Evolutionary conservation across 2,797 vertebrate species (phyloP), one percentile per base, ranked within the genome.

Genomic region (Artibeus jamaicensis): DNA sequence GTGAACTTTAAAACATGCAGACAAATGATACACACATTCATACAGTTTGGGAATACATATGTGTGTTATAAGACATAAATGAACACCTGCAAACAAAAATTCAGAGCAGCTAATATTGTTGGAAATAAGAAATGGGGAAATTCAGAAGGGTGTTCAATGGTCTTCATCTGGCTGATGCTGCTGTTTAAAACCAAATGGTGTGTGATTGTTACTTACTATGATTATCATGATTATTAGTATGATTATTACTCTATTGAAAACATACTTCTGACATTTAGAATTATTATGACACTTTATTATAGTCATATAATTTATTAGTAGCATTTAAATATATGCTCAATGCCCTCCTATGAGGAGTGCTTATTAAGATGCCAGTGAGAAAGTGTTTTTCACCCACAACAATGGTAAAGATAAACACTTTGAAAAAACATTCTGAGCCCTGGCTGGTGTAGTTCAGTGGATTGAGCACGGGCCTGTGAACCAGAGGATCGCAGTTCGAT

Each of bases 391-490:
- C 39, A 65, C 62, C 15, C 73, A n/a, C 24, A 22, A 79, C 62
- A 88, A 93, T 57, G 22, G 24, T 88, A 86, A 94, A 93, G 53
- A 78, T n/a, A 79, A 46, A 68, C 4, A 67, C 74, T 91, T 73
- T 67, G 48, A 39, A 77, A 65, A 19, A 46, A n/a, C 57, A 22
- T 44, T 86, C n/a, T n/a, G n/a, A n/a, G n/a, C n/a, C n/a, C n/a
- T n/a, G n/a, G n/a, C n/a, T n/a, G n/a, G n/a, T n/a, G n/a, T n/a
- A n/a, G n/a, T n/a, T n/a, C n/a, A n/a, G n/a, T n/a, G n/a, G n/a
- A n/a, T n/a, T n/a, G n/a, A n/a, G n/a, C n/a, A n/a, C n/a, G n/a
- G n/a, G n/a, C n/a, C n/a, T n/a, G n/a, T n/a, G n/a, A n/a, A n/a
- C n/a, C n/a, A n/a, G n/a, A n/a, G n/a, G n/a, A n/a, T n/a, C n/a